Evolutionary conservation across 2,888 invertebrate genomes (phyloP), one percentile per base, ranked within the genome.

Genomic region (Itoplectis maculator): DNA sequence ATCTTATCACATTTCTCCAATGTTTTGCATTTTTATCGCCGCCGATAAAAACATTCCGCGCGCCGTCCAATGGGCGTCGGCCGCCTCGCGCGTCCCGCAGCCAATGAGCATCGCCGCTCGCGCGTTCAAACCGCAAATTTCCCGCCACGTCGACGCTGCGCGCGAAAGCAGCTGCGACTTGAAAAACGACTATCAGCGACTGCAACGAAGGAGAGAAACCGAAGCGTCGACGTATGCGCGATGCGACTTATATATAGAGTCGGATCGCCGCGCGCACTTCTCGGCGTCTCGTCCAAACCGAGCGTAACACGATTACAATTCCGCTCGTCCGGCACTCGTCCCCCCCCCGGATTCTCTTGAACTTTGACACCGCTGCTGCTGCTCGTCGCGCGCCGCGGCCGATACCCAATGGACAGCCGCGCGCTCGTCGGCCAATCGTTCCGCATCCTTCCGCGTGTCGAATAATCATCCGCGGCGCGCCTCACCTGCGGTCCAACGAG

Each of bases 231-330:
- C 65, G 49, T 15, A 20, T 29, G 7, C 47, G n/a, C 47, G 13
- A 11, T 0, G 4, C 54, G 23, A 2, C 29, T 29, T 18, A n/a
- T n/a, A n/a, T n/a, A n/a, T n/a, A n/a, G n/a, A n/a, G n/a, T 73
- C 72, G 40, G 49, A 49, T 23, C 23, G 29, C 11, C 23, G 54
- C 47, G 37, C 37, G 35, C 40, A 37, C 49, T 29, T 40, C 61
- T 70, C 15, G 49, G 49, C 59, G 18, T 51, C n/a, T n/a, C 68
- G 59, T 69, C 18, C 18, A 20, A 40, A 20, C 61, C 20, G 42
- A 20, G 13, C 11, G 15, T 65, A 65, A 74, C 40, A 23, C 63
- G 74, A 74, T 74, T 73, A 72, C 66, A 73, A 79, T 79, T 72
- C 45, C 70, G 45, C 54, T 72, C 56, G 72, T 59, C 66, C 29